Evolutionary conservation across 2,797 vertebrate genomes (phyloP), one percentile per base, ranked within the genome.

Genomic region (Cossypha polioptera): DNA sequence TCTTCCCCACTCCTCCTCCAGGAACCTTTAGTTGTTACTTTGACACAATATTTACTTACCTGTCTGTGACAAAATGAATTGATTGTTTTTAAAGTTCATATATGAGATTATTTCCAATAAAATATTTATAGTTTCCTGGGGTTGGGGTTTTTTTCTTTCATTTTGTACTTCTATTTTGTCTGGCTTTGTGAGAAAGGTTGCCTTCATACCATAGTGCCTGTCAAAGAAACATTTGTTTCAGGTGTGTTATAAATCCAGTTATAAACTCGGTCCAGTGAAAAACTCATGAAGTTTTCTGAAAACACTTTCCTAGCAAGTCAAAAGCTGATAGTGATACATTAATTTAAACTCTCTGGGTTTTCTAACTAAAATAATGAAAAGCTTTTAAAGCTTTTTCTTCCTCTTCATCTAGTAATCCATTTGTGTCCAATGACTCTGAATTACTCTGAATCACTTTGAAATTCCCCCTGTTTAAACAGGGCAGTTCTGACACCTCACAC

Each of bases 91-190:
- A 25, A 61, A 47, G 83, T 53, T 77, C 33, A 47, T 54, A 6
- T 8, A 20, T 61, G 40, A 86, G 25, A 33, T 40, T 9, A 21
- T 77, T 35, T 33, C 33, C 40, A 18, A 38, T 61, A 77, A 69
- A 77, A 62, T 31, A 61, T 69, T 76, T 77, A 47, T 54, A 5
- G 48, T 54, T 40, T 77, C 55, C 55, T 61, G 15, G 11, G 3
- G 4, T 3, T 68, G 47, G 29, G 20, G 1, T 0, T 51, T 18
- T 36, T 47, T 76, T 25, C 29, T 45, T 76, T 53, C 0, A 0
- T 54, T 76, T 68, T 61, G 38, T 38, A 21, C 19, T 61, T 61
- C 17, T 33, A 17, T 61, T 85, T 59, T 53, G 16, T 54, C 55
- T 54, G 54, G 19, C 38, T 61, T 76, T 68, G 4, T 33, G 55